Evolutionary conservation across 2,797 vertebrate genomes (phyloP).

Genomic region (Poecile montanus): DNA sequence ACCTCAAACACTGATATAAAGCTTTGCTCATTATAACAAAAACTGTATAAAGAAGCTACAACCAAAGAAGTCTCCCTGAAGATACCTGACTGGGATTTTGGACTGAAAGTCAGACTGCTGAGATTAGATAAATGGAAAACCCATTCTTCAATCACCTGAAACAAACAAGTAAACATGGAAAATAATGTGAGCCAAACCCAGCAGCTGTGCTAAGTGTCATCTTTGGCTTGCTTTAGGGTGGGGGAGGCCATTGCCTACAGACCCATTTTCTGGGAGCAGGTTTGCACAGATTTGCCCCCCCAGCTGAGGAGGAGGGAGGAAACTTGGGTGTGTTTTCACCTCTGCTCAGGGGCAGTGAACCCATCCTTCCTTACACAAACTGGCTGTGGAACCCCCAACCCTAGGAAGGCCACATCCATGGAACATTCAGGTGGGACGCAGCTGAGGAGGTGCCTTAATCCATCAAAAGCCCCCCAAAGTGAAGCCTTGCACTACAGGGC

Average conservation of each 20-base stretch:
- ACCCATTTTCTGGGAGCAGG: not conserved
- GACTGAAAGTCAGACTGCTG: not conserved
- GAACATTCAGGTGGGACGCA: too few species aligned
- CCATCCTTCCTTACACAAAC: not conserved
- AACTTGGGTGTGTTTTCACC: too few species aligned
- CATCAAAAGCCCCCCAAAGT: not conserved
- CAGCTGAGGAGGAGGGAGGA: rapidly evolving
- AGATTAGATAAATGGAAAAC: not conserved
- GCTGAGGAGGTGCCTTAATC: not conserved
- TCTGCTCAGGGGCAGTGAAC: not conserved
- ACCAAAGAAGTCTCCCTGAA: not conserved
- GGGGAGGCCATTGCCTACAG: not conserved
- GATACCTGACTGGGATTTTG: not conserved
- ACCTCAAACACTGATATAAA: not conserved
- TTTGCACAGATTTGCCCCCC: not conserved
- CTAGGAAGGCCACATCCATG: not conserved
- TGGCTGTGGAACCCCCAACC: not conserved
- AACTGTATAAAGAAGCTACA: not conserved
- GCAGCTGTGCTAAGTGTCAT: not conserved
- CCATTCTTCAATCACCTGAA: not conserved
- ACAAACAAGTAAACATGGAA: not conserved
- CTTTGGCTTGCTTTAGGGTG: not conserved
- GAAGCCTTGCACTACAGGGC: too few species aligned
- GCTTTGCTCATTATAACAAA: not conserved
- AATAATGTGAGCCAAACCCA: not conserved